A percentile compares a stretch with the other conserved stretches of the same genome.
These are phyloP conservation scores for Aphis craccivora DNA, from an alignment of 1,140 invertebrate species.

Conservation along the genomic window DNA sequence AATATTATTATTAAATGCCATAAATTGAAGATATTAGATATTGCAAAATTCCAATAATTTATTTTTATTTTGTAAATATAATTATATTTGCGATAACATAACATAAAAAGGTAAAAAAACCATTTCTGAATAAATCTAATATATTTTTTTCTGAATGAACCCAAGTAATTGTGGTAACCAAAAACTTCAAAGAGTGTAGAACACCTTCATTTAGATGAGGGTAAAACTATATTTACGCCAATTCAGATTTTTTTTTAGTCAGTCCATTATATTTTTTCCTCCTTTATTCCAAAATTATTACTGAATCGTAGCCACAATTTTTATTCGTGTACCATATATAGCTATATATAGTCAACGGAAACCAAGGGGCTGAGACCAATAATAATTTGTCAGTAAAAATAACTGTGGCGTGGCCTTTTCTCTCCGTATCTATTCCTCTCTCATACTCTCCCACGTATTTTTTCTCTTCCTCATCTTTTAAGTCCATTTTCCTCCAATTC, in stretches of 20 bases:
- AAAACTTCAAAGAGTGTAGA: not conserved
- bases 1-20: not conserved
- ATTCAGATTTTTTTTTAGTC: not conserved
- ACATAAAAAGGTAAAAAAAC: not conserved
- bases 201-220: not conserved
- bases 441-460: not conserved
- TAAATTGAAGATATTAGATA: not conserved
- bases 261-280: not conserved
- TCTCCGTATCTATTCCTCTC: not conserved
- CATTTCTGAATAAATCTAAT: not conserved
- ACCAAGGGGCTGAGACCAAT: slow-evolving; percentile 29
- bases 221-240: not conserved
- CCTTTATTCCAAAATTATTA: not conserved
- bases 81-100: not conserved
- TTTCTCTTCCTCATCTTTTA: not conserved
- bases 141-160: not conserved
- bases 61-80: not conserved
- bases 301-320: slow-evolving; percentile 16
- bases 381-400: slow-evolving; percentile 52
- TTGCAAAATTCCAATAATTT: not conserved
- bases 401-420: slow-evolving; percentile 5
- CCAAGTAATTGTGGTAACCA: not conserved
- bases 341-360: not conserved
- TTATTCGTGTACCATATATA: not conserved
- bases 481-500: not conserved